Evolutionary conservation across 2,888 invertebrate species (phyloP).

Genomic region (Parapristionchus giblindavisi): DNA sequence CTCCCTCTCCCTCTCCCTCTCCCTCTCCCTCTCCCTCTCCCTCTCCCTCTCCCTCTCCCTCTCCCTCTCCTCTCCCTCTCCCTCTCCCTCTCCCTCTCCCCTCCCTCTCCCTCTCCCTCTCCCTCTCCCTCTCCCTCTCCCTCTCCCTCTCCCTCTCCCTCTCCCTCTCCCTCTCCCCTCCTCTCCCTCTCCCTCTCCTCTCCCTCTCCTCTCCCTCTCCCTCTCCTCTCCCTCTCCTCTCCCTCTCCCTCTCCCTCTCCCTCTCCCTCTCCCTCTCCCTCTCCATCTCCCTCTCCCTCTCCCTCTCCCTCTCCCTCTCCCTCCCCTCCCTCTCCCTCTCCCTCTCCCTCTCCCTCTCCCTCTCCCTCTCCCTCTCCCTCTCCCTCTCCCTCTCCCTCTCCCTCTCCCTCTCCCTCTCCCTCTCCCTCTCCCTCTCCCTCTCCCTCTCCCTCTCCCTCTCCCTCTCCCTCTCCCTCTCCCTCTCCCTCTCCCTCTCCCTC

Average conservation of each 20-base stretch:
- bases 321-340: neutral
- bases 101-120: neutral
- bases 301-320: no score
- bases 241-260: neutral
- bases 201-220: neutral
- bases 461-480: no score
- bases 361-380: neutral
- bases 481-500: conserved; percentile 28
- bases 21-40: no score
- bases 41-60: no score
- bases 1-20: no score
- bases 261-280: neutral
- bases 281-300: no score
- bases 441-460: no score
- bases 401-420: no score
- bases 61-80: no score
- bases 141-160: neutral
- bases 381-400: no score
- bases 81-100: neutral
- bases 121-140: neutral
- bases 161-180: neutral
- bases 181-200: neutral
- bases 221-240: neutral
- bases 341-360: neutral
- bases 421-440: no score